A percentile compares a stretch with the other conserved stretches of the same genome.
phyloP scores from a whole-genome alignment of 2,888 invertebrate genomes.

The Pseudococcus longispinus region DNA sequence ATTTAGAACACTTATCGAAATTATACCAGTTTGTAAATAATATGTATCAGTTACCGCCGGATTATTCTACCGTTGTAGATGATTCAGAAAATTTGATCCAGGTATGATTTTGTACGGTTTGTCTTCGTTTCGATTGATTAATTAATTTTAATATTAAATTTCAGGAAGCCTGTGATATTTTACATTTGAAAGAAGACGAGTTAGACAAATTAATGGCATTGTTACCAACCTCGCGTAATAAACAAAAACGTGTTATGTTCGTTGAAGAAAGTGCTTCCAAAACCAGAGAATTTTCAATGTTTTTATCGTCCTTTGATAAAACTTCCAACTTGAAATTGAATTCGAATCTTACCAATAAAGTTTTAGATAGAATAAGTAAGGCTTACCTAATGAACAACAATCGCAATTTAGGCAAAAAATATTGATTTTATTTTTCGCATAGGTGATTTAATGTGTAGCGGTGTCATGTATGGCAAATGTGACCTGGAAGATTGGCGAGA shows the following conservation, averaged over 20 bases:
- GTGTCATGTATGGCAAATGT: constrained; percentile 63
- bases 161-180: constrained; percentile 58
- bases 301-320: constrained; percentile 49
- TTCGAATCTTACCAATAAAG: constrained; percentile 32
- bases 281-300: constrained; percentile 26
- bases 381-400: not conserved
- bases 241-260: constrained; percentile 57
- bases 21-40: constrained; percentile 58
- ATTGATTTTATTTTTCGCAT: constrained; percentile 56
- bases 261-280: constrained; percentile 50
- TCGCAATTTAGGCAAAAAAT: not conserved
- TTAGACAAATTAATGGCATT: constrained; percentile 59
- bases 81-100: constrained; percentile 58
- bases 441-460: constrained; percentile 64
- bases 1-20: constrained; percentile 43
- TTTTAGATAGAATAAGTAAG: constrained; percentile 39
- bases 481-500: constrained; percentile 63
- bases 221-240: constrained; percentile 57
- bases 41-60: constrained; percentile 60
- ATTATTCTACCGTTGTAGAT: constrained; percentile 59
- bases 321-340: constrained; percentile 16
- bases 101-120: not conserved
- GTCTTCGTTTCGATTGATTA: not conserved
- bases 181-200: constrained; percentile 59
- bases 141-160: not conserved